phyloP scores from a whole-genome alignment of 2,888 invertebrate species.

The Sinhomidia bicolor region DNA sequence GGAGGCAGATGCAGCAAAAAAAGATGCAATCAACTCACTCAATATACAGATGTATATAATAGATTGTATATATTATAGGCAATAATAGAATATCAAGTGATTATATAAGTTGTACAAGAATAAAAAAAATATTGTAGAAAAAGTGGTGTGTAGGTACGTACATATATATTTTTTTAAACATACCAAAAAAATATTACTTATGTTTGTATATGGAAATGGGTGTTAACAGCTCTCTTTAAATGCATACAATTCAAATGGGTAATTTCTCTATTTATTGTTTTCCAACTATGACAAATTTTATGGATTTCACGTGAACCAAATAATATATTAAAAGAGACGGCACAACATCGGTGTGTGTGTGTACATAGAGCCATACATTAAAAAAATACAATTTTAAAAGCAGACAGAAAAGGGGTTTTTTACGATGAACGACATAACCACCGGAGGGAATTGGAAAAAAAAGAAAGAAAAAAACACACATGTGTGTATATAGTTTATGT shows the following conservation, averaged over 20 bases:
- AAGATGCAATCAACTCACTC: slow-evolving; percentile 48
- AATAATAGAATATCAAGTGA: background rate
- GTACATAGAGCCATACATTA: background rate
- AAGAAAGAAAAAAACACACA: no score
- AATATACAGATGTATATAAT: background rate
- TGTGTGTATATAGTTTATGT: background rate
- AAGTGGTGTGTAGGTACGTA: background rate
- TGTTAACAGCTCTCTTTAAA: slow-evolving; percentile 59
- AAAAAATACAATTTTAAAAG: background rate
- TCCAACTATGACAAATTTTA: slow-evolving; percentile 53
- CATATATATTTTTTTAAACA: background rate
- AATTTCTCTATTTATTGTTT: slow-evolving; percentile 47
- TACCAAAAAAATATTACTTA: slow-evolving; percentile 14
- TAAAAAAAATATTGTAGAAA: background rate
- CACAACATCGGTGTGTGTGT: no score
- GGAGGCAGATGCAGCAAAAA: slow-evolving; percentile 38
- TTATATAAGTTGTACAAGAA: background rate
- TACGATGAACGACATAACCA: slow-evolving; percentile 35
- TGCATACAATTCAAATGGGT: slow-evolving; percentile 38
- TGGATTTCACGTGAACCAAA: slow-evolving; percentile 36
- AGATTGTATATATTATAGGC: background rate
- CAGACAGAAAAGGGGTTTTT: slow-evolving; percentile 9
- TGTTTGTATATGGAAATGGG: slow-evolving; percentile 41
- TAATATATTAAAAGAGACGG: slow-evolving; percentile 47
- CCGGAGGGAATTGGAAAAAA: slow-evolving; percentile 48